phyloP scores from a whole-genome alignment of 2,113 vertebrate species.

The Murina feae region DNA sequence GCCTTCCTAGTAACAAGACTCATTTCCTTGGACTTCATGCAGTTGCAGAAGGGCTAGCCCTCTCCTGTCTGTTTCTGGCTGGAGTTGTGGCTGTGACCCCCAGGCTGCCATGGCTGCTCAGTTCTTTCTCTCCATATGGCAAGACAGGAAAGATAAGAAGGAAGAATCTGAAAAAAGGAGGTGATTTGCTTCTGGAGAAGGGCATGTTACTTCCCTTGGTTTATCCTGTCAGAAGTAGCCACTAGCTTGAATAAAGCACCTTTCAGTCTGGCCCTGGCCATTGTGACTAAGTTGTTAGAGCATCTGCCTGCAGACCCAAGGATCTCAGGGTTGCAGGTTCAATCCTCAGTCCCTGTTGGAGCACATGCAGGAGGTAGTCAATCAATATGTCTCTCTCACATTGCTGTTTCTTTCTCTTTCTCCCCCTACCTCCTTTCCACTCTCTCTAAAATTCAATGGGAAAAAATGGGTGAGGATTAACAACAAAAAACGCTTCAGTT shows the following conservation, averaged over 20 bases:
- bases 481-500: background rate
- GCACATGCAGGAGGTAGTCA: too few species aligned
- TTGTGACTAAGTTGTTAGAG: too few species aligned
- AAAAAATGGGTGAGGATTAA: too few species aligned
- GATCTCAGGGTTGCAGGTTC: too few species aligned
- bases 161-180: background rate
- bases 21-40: background rate
- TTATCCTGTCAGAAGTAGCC: background rate
- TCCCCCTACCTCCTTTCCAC: too few species aligned
- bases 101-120: background rate
- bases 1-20: background rate
- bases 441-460: too few species aligned
- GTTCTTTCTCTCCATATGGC: background rate
- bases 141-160: background rate
- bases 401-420: too few species aligned
- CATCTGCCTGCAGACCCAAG: too few species aligned
- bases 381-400: too few species aligned
- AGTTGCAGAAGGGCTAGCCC: accelerated
- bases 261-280: too few species aligned
- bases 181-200: background rate
- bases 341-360: too few species aligned
- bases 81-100: background rate
- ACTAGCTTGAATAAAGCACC: background rate
- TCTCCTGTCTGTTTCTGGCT: background rate
- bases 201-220: background rate